A percentile compares a stretch with the other conserved stretches of the same genome.
Conservation (phyloP, 2,797 vertebrate genomes). For the Tangara arthus region DNA sequence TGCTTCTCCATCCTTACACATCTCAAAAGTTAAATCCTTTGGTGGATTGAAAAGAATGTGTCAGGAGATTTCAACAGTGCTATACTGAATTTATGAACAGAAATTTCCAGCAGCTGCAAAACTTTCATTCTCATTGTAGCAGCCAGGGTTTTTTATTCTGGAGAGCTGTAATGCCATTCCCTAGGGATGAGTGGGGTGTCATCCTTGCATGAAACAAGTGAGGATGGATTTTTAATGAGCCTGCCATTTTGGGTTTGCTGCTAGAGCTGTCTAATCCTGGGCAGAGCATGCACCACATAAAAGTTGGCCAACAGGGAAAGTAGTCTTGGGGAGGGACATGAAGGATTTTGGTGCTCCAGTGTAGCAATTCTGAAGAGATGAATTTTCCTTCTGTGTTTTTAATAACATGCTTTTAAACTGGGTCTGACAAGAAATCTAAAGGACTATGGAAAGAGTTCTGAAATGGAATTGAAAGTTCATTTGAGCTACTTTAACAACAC, state of each 20-base stretch:
- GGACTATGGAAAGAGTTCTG: neutral
- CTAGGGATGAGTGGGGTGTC: neutral
- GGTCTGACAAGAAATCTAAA: neutral
- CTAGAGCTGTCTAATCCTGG: neutral
- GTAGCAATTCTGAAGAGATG: neutral
- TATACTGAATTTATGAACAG: neutral
- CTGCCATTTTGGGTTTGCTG: neutral
- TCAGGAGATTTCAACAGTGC: neutral
- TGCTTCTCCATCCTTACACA: neutral
- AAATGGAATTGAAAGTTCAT: neutral
- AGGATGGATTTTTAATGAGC: neutral
- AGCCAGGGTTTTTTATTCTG: neutral
- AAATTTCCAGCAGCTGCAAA: neutral
- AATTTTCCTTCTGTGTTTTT: neutral
- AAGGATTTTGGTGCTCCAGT: neutral
- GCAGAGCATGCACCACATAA: neutral
- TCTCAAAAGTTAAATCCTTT: neutral
- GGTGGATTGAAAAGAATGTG: neutral
- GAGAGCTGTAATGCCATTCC: neutral
- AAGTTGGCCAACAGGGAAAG: rapidly evolving
- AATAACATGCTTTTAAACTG: neutral
- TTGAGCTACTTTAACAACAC: neutral
- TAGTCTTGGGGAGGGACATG: neutral
- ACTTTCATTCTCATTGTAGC: neutral
- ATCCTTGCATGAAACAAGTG: neutral